Evolutionary conservation across 2,797 vertebrate genomes (phyloP).

Genomic region (Phrynocephalus guinanensis): DNA sequence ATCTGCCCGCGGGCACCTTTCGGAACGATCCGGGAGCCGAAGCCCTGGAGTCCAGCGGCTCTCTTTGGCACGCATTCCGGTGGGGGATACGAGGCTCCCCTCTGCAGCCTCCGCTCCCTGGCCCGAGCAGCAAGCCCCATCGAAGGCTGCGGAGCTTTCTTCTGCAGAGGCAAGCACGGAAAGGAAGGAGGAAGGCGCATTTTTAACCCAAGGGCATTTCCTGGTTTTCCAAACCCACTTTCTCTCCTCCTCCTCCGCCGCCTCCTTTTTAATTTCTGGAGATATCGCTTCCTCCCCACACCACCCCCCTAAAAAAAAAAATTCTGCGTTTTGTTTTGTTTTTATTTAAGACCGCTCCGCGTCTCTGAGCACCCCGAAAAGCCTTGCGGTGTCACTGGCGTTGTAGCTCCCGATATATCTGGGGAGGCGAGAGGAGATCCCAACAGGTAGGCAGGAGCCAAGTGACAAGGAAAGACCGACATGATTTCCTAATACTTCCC

Average conservation of each 20-base stretch:
- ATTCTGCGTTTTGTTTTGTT: background rate
- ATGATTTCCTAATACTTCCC: background rate
- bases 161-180: too few relatives aligned
- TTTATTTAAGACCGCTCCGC: background rate
- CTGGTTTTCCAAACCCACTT: too few relatives aligned
- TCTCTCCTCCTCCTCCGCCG: background rate
- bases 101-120: background rate
- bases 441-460: background rate
- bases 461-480: background rate
- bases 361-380: background rate
- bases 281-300: background rate
- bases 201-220: background rate
- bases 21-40: too few relatives aligned
- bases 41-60: background rate
- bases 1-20: too few relatives aligned
- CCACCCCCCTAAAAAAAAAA: background rate
- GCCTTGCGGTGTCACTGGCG: background rate
- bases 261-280: too few relatives aligned
- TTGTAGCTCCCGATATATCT: background rate
- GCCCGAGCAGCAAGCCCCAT: background rate
- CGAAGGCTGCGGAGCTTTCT: background rate
- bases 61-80: background rate
- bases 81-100: background rate
- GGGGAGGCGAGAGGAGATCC: background rate
- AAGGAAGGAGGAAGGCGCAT: background rate